Evolutionary conservation across 1,140 invertebrate species (phyloP), one percentile per base, ranked within the genome.

Genomic region (Pinna nobilis): DNA sequence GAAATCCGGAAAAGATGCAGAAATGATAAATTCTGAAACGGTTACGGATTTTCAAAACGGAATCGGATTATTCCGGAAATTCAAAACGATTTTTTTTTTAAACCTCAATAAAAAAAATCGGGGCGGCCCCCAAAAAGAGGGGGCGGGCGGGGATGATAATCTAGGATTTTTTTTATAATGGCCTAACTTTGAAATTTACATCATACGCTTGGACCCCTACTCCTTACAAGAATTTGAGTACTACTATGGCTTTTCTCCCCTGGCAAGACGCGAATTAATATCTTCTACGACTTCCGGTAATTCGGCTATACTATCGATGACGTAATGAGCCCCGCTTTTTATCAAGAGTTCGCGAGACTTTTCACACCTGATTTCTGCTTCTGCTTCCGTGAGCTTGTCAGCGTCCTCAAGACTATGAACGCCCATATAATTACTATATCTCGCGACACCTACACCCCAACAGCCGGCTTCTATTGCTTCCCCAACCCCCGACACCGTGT

Each of bases 381-480:
- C 88, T 39, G 83, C 82, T 1, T 39, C 47, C n/a, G 81, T 67
- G 23, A 89, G 75, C 39, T 73, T 50, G 9, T 66, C 74, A 55
- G 83, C 82, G 13, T 89, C 78, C 74, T 90, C 87, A 23, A 86
- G 61, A 49, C 80, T 85, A 60, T 88, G 76, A n/a, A 89, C 75
- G 30, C 85, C 84, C 83, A 90, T 88, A 74, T 90, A 90, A 70
- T 90, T 89, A 63, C 87, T 87, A 81, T 89, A 85, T 41, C 80
- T 70, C 30, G 88, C 84, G 41, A 90, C 86, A 23, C 88, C 89
- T 1, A 90, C 85, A 2, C 87, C 88, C 89, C 89, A 90, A 66
- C 88, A 90, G 9, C 89, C 89, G 3, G 88, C 89, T 25, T 87
- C 72, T 5, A 88, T 65, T 15, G 89, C 89, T 68, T 90, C 89